These are phyloP conservation scores for Myiotriccus ornatus DNA, from an alignment of 2,797 vertebrate genomes.

Conservation along the genomic window DNA sequence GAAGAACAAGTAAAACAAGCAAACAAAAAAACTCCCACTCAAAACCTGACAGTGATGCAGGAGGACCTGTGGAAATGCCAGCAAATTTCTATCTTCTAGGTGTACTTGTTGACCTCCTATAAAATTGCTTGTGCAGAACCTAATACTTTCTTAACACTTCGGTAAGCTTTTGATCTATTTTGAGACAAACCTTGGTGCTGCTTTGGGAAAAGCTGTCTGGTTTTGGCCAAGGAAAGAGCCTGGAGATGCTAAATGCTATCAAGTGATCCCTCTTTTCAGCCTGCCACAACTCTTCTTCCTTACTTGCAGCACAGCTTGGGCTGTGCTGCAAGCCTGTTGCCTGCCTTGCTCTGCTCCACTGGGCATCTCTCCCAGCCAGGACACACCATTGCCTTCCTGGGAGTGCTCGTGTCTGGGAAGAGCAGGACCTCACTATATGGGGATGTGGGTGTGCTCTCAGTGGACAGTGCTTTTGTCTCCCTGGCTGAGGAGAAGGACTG, in stretches of 20 bases:
- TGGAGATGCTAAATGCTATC: not conserved
- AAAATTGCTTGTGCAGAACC: not conserved
- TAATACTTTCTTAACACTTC: not conserved
- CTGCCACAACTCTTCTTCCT: not conserved
- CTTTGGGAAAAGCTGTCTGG: not conserved
- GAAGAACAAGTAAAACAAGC: not conserved
- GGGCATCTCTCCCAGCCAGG: not conserved
- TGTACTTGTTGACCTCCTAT: not conserved
- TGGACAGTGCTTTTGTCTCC: not conserved
- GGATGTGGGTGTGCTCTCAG: not conserved
- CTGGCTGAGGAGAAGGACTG: not conserved
- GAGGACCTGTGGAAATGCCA: not conserved
- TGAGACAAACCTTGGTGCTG: not conserved
- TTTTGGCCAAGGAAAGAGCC: not conserved
- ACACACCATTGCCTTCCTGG: not conserved
- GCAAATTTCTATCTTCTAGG: not conserved
- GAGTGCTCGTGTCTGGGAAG: not conserved
- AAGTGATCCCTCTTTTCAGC: not conserved
- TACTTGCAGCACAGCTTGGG: fast-evolving
- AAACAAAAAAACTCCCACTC: no score
- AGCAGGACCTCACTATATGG: not conserved
- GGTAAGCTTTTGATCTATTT: not conserved
- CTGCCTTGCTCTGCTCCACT: not conserved
- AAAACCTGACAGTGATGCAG: not conserved
- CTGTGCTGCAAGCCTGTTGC: fast-evolving